These are phyloP conservation scores for Daphoenositta chrysoptera DNA, from an alignment of 2,113 vertebrate genomes.

Conservation along the genomic window DNA sequence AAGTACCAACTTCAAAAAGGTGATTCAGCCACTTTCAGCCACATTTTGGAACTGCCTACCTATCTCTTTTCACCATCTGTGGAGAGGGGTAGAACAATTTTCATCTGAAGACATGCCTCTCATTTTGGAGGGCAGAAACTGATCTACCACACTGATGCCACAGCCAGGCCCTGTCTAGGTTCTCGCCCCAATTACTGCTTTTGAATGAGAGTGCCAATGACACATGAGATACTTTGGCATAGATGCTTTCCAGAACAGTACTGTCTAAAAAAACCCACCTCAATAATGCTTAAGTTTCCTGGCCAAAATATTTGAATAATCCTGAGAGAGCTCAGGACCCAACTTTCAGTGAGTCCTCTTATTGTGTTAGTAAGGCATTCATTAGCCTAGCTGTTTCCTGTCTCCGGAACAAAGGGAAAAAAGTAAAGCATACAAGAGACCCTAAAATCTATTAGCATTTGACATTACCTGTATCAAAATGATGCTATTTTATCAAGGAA, in stretches of 20 bases:
- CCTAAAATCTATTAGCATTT: background rate
- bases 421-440: background rate
- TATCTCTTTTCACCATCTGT: background rate
- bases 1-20: background rate
- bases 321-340: background rate
- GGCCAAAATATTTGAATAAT: background rate
- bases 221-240: background rate
- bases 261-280: background rate
- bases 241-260: background rate
- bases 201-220: background rate
- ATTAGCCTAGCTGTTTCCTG: background rate
- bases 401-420: background rate
- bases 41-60: background rate
- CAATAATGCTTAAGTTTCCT: background rate
- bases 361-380: background rate
- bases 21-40: background rate
- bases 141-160: accelerated
- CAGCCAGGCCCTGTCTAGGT: background rate
- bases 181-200: background rate
- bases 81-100: background rate
- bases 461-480: background rate
- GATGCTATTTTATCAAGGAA: background rate
- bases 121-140: background rate
- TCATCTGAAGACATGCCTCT: background rate
- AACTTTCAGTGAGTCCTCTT: background rate